A percentile compares a stretch with the other conserved stretches of the same genome.
These are phyloP conservation scores for Neolamprologus multifasciatus DNA, from an alignment of 2,797 vertebrate species.

Conservation along the genomic window DNA sequence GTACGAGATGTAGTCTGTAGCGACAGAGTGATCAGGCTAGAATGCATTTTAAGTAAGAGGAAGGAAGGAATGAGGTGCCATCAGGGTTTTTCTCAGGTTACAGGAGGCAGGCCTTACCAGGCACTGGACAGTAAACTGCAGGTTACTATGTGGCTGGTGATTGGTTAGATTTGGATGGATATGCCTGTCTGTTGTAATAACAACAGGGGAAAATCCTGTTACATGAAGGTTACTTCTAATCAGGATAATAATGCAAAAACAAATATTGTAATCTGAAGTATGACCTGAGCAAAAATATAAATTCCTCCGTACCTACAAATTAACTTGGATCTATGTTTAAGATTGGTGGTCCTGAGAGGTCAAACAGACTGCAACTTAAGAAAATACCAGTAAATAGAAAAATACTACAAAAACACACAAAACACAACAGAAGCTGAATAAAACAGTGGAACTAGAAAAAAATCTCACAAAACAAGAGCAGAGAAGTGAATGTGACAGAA, in stretches of 20 bases:
- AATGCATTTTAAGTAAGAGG: not conserved
- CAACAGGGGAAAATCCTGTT: not conserved
- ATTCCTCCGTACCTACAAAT: not conserved
- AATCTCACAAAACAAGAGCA: not conserved
- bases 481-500: not conserved
- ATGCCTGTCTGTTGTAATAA: not conserved
- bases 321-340: not conserved
- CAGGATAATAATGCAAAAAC: not conserved
- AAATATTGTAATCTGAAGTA: not conserved
- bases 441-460: not conserved
- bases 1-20: not conserved
- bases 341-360: not conserved
- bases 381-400: not conserved
- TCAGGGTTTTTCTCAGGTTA: slow-evolving; percentile 1
- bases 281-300: not conserved
- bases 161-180: not conserved
- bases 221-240: not conserved
- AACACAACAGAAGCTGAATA: not conserved
- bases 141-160: not conserved
- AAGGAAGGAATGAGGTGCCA: not conserved
- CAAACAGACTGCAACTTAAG: not conserved
- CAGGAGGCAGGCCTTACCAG: not conserved
- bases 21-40: not conserved
- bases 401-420: not conserved
- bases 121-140: not conserved